Conservation (phyloP, 2,797 vertebrate species). For the Carapus acus region DNA sequence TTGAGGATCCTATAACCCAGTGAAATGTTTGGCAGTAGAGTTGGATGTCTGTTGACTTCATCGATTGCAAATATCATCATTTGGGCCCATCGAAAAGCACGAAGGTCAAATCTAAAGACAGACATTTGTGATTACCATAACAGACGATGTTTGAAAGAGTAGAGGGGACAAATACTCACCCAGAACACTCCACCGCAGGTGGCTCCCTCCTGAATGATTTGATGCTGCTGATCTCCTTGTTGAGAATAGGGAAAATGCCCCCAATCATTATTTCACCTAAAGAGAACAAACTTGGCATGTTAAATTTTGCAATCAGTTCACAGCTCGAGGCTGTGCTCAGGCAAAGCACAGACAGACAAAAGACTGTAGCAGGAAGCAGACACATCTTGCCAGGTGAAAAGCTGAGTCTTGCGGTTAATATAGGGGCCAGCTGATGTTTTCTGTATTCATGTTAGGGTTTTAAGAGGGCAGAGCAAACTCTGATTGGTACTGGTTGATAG, state of each 20-base stretch:
- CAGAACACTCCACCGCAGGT: conserved; percentile 46
- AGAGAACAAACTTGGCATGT: conserved; percentile 61
- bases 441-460: too few relatives aligned
- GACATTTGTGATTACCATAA: too few relatives aligned
- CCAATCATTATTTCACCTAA: conserved; percentile 70
- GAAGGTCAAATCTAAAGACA: conserved; percentile 71
- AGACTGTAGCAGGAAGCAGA: conserved; percentile 9
- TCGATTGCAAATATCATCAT: conserved; percentile 75
- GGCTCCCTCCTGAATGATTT: conserved; percentile 52
- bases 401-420: too few relatives aligned
- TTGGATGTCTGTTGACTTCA: conserved; percentile 68
- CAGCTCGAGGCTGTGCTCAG: conserved; percentile 48
- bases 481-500: too few relatives aligned
- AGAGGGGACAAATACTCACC: conserved; percentile 53
- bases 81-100: conserved; percentile 73
- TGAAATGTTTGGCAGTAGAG: conserved; percentile 68
- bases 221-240: conserved; percentile 60
- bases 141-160: too few relatives aligned
- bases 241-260: conserved; percentile 74
- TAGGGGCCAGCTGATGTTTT: too few relatives aligned
- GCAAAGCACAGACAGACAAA: conserved; percentile 37
- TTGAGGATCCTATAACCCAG: conserved; percentile 73
- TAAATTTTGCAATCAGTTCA: conserved; percentile 53
- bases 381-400: conserved; percentile 34
- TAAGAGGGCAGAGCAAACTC: too few relatives aligned